A percentile compares a stretch with the other conserved stretches of the same genome.
These are phyloP conservation scores for Tadarida brasiliensis DNA, from an alignment of 2,797 vertebrate species.

Conservation along the genomic window DNA sequence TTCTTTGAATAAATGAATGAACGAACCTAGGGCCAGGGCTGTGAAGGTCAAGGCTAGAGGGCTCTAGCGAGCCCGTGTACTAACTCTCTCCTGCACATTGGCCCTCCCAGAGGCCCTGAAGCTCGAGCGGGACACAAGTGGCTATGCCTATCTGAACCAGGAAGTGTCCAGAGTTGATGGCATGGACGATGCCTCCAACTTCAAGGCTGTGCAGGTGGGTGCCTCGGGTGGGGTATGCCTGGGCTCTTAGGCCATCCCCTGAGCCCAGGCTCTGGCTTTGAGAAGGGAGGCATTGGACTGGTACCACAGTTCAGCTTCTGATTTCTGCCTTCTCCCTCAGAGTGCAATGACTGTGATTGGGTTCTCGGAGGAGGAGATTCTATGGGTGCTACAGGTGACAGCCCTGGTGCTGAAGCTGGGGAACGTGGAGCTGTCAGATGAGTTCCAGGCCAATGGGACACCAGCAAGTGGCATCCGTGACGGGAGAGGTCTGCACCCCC, in stretches of 20 bases:
- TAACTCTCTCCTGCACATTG: background rate
- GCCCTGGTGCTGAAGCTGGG: constrained; percentile 90
- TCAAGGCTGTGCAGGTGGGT: constrained; percentile 86
- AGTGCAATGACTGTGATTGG: constrained; percentile 89
- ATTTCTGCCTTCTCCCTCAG: constrained; percentile 70
- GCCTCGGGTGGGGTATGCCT: background rate
- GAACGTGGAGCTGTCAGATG: constrained; percentile 84
- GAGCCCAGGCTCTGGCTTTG: background rate
- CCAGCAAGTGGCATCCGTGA: constrained; percentile 85
- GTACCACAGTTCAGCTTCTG: background rate
- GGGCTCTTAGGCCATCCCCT: background rate
- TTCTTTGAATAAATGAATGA: constrained; percentile 1
- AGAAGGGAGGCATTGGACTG: background rate
- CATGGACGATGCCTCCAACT: constrained; percentile 86
- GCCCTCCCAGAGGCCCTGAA: constrained; percentile 85
- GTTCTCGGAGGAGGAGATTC: constrained; percentile 85
- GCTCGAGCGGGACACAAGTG: constrained; percentile 77
- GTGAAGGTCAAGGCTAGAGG: background rate
- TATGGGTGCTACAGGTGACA: constrained; percentile 86
- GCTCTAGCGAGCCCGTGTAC: background rate
- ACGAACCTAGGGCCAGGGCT: background rate
- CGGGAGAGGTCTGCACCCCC: constrained; percentile 81
- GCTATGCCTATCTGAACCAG: constrained; percentile 85
- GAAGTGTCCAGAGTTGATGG: constrained; percentile 75
- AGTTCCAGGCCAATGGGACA: constrained; percentile 86